Conservation (phyloP, 2,797 vertebrate genomes). For the Tokudaia muenninki region DNA sequence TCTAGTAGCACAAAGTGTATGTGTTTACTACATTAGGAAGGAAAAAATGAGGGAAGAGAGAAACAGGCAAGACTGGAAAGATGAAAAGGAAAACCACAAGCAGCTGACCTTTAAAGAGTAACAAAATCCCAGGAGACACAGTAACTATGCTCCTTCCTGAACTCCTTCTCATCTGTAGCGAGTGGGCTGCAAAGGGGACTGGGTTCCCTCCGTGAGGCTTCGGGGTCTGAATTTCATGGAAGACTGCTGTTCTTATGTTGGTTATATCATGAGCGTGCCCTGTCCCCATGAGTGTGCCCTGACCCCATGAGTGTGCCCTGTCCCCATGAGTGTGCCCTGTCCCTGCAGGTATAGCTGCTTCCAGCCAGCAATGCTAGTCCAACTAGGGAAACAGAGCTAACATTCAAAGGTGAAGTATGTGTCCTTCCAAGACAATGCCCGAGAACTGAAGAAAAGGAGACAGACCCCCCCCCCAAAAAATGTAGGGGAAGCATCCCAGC, state of each 20-base stretch:
- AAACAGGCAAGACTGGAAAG: not conserved
- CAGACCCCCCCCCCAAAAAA: not conserved
- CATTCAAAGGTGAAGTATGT: not conserved
- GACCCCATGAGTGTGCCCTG: no score
- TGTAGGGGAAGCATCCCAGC: not conserved
- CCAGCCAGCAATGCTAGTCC: conserved; percentile 20
- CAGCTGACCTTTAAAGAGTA: not conserved
- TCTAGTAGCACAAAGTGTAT: not conserved
- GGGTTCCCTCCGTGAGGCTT: conserved; percentile 31
- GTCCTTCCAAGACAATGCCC: conserved; percentile 5
- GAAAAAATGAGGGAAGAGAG: not conserved
- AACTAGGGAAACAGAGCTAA: not conserved
- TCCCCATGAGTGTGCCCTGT: no score
- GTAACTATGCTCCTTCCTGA: conserved; percentile 31
- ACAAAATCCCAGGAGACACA: not conserved
- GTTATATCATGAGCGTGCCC: not conserved
- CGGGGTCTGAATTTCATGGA: conserved; percentile 47
- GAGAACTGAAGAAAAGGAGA: not conserved
- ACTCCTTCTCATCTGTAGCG: conserved; percentile 60
- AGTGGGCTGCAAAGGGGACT: conserved; percentile 8
- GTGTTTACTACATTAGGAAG: conserved; percentile 6
- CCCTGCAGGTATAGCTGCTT: not conserved
- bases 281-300: not conserved
- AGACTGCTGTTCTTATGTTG: not conserved
- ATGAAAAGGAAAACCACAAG: not conserved